Conservation (phyloP, 1,140 invertebrate genomes). For the Achroia grisella region DNA sequence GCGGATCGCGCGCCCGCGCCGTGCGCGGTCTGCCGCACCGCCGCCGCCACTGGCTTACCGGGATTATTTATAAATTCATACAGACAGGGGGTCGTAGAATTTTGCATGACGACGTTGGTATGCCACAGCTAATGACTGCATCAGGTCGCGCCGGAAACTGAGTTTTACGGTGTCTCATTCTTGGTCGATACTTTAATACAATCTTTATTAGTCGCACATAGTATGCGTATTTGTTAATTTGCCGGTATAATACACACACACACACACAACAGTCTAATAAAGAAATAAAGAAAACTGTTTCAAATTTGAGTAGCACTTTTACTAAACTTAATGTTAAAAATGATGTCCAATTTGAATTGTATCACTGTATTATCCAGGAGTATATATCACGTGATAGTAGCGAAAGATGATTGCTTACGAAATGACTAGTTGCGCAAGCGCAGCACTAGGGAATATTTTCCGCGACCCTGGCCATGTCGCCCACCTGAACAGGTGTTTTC, state of each 20-base stretch:
- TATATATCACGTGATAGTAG: no score
- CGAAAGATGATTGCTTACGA: no score
- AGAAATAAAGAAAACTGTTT: neutral
- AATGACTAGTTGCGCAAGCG: conserved; percentile 16
- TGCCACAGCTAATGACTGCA: conserved; percentile 52
- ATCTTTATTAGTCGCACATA: no score
- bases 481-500: conserved; percentile 51
- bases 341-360: no score
- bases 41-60: conserved; percentile 62
- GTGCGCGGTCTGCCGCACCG: conserved; percentile 63
- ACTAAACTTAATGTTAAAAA: no score
- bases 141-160: conserved; percentile 53
- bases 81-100: conserved; percentile 71
- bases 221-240: neutral
- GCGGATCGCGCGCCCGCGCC: conserved; percentile 58
- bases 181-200: no score
- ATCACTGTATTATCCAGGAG: no score
- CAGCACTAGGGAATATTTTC: conserved; percentile 20
- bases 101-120: conserved; percentile 57
- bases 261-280: neutral
- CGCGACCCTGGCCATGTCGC: conserved; percentile 32
- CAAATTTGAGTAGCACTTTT: neutral
- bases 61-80: conserved; percentile 71
- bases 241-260: neutral
- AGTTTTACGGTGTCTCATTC: conserved; percentile 2